Base-by-base conservation (phyloP, 1,140 invertebrate genomes). In the Patella vulgata region DNA sequence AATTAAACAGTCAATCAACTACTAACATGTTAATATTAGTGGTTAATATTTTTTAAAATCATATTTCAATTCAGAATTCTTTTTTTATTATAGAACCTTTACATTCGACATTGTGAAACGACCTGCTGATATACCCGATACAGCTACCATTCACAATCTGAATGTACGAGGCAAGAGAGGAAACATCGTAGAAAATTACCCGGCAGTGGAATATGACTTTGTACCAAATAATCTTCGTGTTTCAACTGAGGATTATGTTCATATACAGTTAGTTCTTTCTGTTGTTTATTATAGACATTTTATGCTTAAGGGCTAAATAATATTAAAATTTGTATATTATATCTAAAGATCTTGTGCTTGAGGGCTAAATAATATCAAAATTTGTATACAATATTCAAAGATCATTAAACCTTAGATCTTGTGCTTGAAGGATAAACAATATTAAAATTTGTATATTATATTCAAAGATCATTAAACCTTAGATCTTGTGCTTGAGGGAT, bases 221-320 rank as follows among this genome's bases (percentile, higher is more conserved):
- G 77, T 79, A 30, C 80, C 82, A 17, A 81, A 77, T 53, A 72
- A 64, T 9, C 63, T 84, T n/a, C 61, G 74, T 39, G 51, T 80
- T 3, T 47, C 52, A 4, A 48, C 46, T 31, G 75, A 70, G 30
- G 80, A 84, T 40, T 77, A 71, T 60, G 56, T 84, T 2, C 82
- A 84, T 59, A 70, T 84, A n/a, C 83, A 84, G 79, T 82, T 65
- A 77, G 79, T 74, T n/a, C n/a, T n/a, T n/a, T n/a, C n/a, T n/a
- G n/a, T n/a, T n/a, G n/a, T n/a, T n/a, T n/a, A n/a, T n/a, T n/a
- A n/a, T 23, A n/a, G 11, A 33, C 30, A n/a, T n/a, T n/a, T n/a
- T n/a, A n/a, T n/a, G 27, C n/a, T 44, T 4, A 12, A 21, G 11
- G 9, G 14, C 9, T 19, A 53, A 11, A 28, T 36, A 48, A n/a